phyloP scores from a whole-genome alignment of 2,797 vertebrate genomes.

The Parauchenoglanis ngamensis region DNA sequence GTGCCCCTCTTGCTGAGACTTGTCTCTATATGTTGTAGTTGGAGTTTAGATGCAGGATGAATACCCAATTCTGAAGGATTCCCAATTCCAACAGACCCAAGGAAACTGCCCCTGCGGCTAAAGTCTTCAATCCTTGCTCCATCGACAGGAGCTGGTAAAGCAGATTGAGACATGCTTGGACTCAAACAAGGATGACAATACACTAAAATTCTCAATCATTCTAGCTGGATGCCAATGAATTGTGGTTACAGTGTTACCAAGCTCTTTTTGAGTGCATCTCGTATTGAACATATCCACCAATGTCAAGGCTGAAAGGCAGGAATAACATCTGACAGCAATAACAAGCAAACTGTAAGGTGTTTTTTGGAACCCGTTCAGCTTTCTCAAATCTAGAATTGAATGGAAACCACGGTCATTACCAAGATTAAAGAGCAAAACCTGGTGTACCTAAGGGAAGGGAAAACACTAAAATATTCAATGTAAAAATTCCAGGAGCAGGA shows the following conservation, averaged over 20 bases:
- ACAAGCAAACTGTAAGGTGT: not conserved
- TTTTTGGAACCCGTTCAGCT: not conserved
- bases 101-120: not conserved
- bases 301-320: not conserved
- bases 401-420: not conserved
- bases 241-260: not conserved
- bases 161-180: not conserved
- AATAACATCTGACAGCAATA: not conserved
- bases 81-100: not conserved
- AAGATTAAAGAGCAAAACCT: not conserved
- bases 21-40: not conserved
- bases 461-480: not conserved
- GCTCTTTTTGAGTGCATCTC: not conserved
- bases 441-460: not conserved
- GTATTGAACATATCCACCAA: not conserved
- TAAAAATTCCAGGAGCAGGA: not conserved
- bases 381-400: not conserved
- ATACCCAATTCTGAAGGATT: not conserved
- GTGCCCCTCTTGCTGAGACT: not conserved
- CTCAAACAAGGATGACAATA: not conserved
- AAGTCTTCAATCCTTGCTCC: not conserved
- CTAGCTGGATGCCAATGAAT: not conserved
- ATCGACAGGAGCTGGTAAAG: not conserved
- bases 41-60: not conserved
- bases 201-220: not conserved